A percentile compares a stretch with the other conserved stretches of the same genome.
phyloP scores from a whole-genome alignment of 2,888 invertebrate species.

The Drosophila monieri region DNA sequence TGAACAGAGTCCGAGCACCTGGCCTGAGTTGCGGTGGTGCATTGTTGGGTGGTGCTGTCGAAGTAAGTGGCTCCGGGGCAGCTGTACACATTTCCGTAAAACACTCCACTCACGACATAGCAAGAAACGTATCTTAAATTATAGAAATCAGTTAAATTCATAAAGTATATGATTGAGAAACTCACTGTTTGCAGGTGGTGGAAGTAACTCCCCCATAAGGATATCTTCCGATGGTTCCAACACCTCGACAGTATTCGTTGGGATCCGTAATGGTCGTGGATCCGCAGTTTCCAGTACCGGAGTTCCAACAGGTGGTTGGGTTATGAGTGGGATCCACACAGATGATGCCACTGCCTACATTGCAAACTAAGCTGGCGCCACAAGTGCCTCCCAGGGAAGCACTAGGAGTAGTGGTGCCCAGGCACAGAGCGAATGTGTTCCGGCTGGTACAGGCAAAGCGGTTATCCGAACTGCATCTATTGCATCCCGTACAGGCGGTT shows the following conservation, averaged over 20 bases:
- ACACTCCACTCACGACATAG: conserved; percentile 10
- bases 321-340: conserved; percentile 8
- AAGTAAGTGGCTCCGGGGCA: conserved; percentile 65
- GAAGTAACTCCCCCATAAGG: conserved; percentile 52
- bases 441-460: conserved; percentile 29
- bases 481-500: conserved; percentile 12
- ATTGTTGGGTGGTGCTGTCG: conserved; percentile 36
- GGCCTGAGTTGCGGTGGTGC: conserved; percentile 40
- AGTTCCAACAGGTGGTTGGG: conserved; percentile 12
- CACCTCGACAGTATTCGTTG: conserved; percentile 43
- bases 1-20: conserved; percentile 42
- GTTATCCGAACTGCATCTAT: conserved; percentile 3
- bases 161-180: not conserved
- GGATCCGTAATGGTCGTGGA: conserved; percentile 19
- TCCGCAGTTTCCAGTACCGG: not conserved
- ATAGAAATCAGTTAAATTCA: not conserved
- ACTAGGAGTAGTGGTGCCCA: conserved; percentile 3
- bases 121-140: conserved; percentile 57
- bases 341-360: not conserved
- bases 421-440: conserved; percentile 27
- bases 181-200: conserved; percentile 66
- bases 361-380: conserved; percentile 17
- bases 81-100: conserved; percentile 53
- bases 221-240: conserved; percentile 52
- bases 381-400: conserved; percentile 23